phyloP scores from a whole-genome alignment of 2,888 invertebrate genomes.

The Drosophila heteroneura region DNA sequence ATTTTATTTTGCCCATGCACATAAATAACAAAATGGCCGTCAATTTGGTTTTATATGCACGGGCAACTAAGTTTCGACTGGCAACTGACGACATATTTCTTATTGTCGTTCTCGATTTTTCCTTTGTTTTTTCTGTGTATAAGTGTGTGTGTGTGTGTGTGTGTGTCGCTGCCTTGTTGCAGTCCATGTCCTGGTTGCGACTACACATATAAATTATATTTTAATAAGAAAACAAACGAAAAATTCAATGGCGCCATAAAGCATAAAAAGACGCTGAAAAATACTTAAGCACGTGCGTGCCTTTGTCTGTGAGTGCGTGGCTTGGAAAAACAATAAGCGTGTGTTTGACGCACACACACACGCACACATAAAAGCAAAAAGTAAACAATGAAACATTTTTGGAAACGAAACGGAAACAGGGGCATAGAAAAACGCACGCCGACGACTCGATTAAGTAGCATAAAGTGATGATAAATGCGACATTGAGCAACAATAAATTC shows the following conservation, averaged over 20 bases:
- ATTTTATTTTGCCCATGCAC: neutral
- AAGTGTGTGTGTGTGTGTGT: slow-evolving; percentile 3
- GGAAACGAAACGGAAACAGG: slow-evolving; percentile 51
- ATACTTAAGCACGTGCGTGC: slow-evolving; percentile 69
- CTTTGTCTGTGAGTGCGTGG: slow-evolving; percentile 35
- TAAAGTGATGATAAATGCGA: slow-evolving; percentile 82
- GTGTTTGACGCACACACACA: slow-evolving; percentile 35
- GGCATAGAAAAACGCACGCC: slow-evolving; percentile 52
- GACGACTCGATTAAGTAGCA: slow-evolving; percentile 81
- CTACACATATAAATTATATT: slow-evolving; percentile 77
- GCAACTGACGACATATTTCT: slow-evolving; percentile 43
- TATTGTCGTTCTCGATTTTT: slow-evolving; percentile 21
- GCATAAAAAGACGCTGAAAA: slow-evolving; percentile 78
- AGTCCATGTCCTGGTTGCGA: slow-evolving; percentile 48
- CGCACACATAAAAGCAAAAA: slow-evolving; percentile 39
- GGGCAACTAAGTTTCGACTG: slow-evolving; percentile 23
- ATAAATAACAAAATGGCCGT: slow-evolving; percentile 37
- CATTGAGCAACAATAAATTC: slow-evolving; percentile 82
- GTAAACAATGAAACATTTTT: slow-evolving; percentile 76
- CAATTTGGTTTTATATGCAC: slow-evolving; percentile 1
- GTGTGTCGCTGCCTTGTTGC: slow-evolving; percentile 37
- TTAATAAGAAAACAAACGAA: slow-evolving; percentile 80
- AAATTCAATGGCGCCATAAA: slow-evolving; percentile 82
- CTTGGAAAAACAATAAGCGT: slow-evolving; percentile 71
- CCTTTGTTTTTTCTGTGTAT: slow-evolving; percentile 35